Conservation (phyloP, 2,113 vertebrate species). For the Orientallactaga bullata region DNA sequence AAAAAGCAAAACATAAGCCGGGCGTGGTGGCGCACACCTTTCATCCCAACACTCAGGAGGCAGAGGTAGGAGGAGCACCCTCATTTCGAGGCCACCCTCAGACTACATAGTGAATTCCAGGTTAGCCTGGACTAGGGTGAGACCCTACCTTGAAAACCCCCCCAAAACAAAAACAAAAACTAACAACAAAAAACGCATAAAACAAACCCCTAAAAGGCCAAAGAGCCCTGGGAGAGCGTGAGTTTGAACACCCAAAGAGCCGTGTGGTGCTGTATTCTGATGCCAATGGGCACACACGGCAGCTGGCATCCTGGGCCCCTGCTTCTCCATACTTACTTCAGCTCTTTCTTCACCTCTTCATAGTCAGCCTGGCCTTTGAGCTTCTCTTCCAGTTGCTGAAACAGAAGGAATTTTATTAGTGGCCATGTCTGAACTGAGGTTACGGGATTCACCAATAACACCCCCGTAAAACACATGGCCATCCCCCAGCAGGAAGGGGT, state of each 20-base stretch:
- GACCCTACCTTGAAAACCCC: too few relatives aligned
- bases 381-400: conserved; percentile 98
- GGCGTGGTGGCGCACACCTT: too few relatives aligned
- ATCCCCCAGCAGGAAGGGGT: background rate
- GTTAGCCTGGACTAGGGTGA: too few relatives aligned
- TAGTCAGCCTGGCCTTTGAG: conserved; percentile 97
- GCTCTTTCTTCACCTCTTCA: conserved; percentile 98
- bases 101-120: too few relatives aligned
- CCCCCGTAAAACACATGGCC: background rate
- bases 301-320: background rate
- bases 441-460: accelerated
- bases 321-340: conserved; percentile 91
- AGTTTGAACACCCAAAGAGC: accelerated
- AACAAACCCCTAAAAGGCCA: background rate
- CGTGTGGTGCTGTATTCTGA: background rate
- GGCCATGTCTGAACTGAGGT: background rate
- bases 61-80: too few relatives aligned
- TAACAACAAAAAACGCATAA: background rate
- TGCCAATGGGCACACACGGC: background rate
- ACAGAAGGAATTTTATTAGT: conserved; percentile 80
- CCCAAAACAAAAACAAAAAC: background rate
- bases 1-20: too few relatives aligned
- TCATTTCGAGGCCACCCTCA: too few relatives aligned
- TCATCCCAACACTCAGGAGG: too few relatives aligned
- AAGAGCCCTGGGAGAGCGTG: background rate